These are phyloP conservation scores for Heliothis peltigera DNA, from an alignment of 2,888 invertebrate species.

Conservation along the genomic window DNA sequence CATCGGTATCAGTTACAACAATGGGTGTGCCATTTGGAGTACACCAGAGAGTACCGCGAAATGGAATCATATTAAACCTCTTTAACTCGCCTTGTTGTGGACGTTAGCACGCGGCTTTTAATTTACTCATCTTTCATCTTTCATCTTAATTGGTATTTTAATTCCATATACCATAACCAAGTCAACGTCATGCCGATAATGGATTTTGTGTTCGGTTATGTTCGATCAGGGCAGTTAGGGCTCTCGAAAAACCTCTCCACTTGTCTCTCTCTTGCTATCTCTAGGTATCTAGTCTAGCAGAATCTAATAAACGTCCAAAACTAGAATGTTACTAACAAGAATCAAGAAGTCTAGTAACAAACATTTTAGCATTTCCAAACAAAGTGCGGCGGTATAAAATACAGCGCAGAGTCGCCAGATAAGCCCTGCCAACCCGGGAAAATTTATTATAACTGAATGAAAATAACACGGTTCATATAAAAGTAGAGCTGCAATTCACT, in stretches of 20 bases:
- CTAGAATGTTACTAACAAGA: background rate
- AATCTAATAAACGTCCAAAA: background rate
- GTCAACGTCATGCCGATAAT: no score
- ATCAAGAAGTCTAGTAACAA: background rate
- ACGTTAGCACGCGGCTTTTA: background rate
- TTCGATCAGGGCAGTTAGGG: no score
- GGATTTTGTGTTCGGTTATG: no score
- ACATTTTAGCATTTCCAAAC: background rate
- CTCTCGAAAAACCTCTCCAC: background rate
- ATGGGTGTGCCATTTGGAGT: conserved; percentile 53
- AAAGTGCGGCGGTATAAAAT: background rate
- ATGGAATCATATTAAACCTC: conserved; percentile 29
- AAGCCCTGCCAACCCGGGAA: background rate
- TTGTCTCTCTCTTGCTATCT: background rate
- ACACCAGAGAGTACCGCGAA: conserved; percentile 47
- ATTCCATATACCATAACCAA: no score
- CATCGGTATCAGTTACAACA: conserved; percentile 60
- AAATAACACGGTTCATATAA: conserved; percentile 26
- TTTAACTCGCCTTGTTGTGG: conserved; percentile 4
- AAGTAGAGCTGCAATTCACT: conserved; percentile 25
- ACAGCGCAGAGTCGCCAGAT: background rate
- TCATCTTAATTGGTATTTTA: background rate
- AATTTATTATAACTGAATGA: conserved; percentile 16
- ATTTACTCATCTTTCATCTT: background rate
- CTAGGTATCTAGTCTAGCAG: background rate